Evolutionary conservation across 2,113 vertebrate genomes (phyloP).

Genomic region (Mixornis gularis): DNA sequence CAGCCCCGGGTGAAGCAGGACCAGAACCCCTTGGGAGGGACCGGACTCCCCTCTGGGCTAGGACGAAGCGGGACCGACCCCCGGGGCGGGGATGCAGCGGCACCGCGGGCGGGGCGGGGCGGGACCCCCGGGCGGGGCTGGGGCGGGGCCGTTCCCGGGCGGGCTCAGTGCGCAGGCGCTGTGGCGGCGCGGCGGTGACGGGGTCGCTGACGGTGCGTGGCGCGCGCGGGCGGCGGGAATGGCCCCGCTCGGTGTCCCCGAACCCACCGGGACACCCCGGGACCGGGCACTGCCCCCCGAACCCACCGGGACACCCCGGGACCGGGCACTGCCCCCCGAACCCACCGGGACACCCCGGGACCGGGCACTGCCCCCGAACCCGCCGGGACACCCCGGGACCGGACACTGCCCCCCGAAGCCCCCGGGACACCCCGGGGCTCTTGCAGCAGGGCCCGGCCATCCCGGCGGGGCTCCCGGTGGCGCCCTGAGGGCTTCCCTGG

Average conservation of each 20-base stretch:
- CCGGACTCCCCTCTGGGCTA: not conserved
- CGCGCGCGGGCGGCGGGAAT: not conserved
- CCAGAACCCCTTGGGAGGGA: not conserved
- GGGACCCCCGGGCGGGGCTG: too few relatives aligned
- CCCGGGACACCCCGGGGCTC: not conserved
- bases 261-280: not conserved
- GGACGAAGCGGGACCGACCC: not conserved
- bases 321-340: not conserved
- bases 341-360: not conserved
- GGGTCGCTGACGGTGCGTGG: not conserved
- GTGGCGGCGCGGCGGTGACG: too few relatives aligned
- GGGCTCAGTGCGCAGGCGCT: too few relatives aligned
- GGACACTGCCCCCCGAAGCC: not conserved
- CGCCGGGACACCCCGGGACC: not conserved
- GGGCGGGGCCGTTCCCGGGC: not conserved
- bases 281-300: not conserved
- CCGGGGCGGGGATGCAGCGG: not conserved
- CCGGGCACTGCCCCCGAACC: not conserved
- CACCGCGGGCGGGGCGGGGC: too few relatives aligned
- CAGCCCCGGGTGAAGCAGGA: not conserved
- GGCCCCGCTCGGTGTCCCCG: not conserved
- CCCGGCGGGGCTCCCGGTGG: too few relatives aligned
- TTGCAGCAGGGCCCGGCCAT: too few relatives aligned
- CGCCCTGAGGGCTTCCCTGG: not conserved
- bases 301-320: not conserved